Evolutionary conservation across 2,888 invertebrate genomes (phyloP).

Genomic region (Himalopsyche anomala): DNA sequence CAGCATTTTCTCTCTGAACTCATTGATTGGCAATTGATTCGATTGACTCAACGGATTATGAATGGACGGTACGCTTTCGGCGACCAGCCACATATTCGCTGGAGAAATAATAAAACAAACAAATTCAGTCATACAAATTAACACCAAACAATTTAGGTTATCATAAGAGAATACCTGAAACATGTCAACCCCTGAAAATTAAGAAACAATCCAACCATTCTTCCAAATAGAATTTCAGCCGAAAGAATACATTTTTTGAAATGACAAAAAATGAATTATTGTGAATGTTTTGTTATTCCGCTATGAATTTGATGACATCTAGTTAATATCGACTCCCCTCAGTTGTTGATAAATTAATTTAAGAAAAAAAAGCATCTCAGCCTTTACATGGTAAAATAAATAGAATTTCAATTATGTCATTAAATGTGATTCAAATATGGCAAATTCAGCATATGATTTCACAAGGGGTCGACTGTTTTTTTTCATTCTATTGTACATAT

Average conservation of each 20-base stretch:
- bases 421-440: too few relatives aligned
- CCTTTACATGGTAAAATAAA: too few relatives aligned
- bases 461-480: too few relatives aligned
- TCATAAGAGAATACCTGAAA: slow-evolving; percentile 7
- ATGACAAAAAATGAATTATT: too few relatives aligned
- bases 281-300: too few relatives aligned
- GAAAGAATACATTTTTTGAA: neutral
- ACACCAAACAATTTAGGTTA: slow-evolving; percentile 35
- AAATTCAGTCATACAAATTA: slow-evolving; percentile 34
- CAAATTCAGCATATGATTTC: too few relatives aligned
- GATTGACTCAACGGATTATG: neutral
- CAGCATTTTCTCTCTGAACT: neutral
- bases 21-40: neutral
- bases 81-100: slow-evolving; percentile 59
- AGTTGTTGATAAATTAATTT: too few relatives aligned
- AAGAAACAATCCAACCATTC: slow-evolving; percentile 34
- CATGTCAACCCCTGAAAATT: neutral
- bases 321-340: too few relatives aligned
- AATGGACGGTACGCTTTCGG: slow-evolving; percentile 48
- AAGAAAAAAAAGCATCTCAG: too few relatives aligned
- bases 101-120: slow-evolving; percentile 64
- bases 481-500: too few relatives aligned
- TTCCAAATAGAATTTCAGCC: neutral
- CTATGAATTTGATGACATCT: too few relatives aligned
- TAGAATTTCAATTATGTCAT: too few relatives aligned